Evolutionary conservation across 2,113 vertebrate species (phyloP).

Genomic region (Bambusicola thoracicus): DNA sequence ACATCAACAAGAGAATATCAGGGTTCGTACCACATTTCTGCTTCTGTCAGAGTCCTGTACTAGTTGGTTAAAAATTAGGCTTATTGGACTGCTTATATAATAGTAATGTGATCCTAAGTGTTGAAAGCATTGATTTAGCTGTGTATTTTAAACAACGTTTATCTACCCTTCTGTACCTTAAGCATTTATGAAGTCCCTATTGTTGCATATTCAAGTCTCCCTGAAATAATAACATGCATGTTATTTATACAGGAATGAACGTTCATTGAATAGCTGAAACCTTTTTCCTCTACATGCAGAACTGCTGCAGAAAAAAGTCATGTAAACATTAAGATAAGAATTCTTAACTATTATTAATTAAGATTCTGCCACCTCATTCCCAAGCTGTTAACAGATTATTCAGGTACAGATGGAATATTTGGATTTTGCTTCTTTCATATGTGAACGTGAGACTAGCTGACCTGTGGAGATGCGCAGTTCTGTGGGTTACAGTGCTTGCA

Average conservation of each 20-base stretch:
- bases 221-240: neutral
- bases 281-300: neutral
- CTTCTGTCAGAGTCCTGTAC: neutral
- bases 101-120: neutral
- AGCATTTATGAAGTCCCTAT: neutral
- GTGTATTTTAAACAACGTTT: neutral
- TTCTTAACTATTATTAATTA: neutral
- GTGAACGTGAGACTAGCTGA: neutral
- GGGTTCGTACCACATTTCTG: constrained; percentile 82
- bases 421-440: neutral
- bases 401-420: neutral
- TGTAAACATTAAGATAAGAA: neutral
- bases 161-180: neutral
- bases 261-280: neutral
- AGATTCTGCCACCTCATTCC: neutral
- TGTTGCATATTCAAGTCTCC: neutral
- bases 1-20: constrained; percentile 92
- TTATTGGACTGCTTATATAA: constrained; percentile 17
- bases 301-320: neutral
- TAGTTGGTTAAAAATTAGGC: neutral
- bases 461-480: neutral
- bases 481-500: neutral
- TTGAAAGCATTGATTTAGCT: neutral
- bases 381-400: neutral
- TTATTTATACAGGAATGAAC: neutral